These are phyloP conservation scores for Hemaris fuciformis DNA, from an alignment of 2,888 invertebrate genomes.

Conservation along the genomic window DNA sequence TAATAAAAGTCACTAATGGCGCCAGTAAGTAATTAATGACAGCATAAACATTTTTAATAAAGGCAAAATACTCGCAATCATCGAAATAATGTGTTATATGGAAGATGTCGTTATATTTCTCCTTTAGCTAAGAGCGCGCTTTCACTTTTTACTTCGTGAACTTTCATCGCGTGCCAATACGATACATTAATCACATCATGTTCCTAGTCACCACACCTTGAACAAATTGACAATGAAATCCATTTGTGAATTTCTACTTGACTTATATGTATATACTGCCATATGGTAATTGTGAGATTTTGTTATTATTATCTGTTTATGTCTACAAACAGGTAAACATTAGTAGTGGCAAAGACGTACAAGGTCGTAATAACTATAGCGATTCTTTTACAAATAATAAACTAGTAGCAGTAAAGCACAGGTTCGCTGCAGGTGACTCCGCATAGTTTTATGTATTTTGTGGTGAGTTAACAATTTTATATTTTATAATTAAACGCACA, in stretches of 20 bases:
- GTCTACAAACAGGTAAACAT: too few relatives aligned
- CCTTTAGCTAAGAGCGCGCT: conserved; percentile 24
- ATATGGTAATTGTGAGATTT: too few relatives aligned
- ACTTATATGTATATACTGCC: background rate
- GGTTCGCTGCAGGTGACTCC: conserved; percentile 22
- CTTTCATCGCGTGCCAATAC: conserved; percentile 29
- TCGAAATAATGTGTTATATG: background rate
- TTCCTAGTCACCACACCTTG: conserved; percentile 33
- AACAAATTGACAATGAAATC: conserved; percentile 22
- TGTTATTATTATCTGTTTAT: too few relatives aligned
- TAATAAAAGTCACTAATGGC: conserved; percentile 1
- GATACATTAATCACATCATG: conserved; percentile 28
- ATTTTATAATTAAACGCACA: too few relatives aligned
- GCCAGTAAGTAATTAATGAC: conserved; percentile 1
- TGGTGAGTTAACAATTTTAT: too few relatives aligned
- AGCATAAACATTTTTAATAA: conserved; percentile 7
- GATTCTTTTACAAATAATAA: conserved; percentile 41
- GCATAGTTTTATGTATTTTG: background rate
- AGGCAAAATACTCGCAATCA: background rate
- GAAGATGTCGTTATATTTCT: conserved; percentile 12
- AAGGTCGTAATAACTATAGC: conserved; percentile 23
- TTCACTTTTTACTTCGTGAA: conserved; percentile 32
- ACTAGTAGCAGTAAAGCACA: conserved; percentile 41
- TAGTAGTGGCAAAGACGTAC: conserved; percentile 14
- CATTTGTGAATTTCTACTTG: background rate